These are phyloP conservation scores for Molorchus minor DNA, from an alignment of 2,888 invertebrate genomes.

Conservation along the genomic window DNA sequence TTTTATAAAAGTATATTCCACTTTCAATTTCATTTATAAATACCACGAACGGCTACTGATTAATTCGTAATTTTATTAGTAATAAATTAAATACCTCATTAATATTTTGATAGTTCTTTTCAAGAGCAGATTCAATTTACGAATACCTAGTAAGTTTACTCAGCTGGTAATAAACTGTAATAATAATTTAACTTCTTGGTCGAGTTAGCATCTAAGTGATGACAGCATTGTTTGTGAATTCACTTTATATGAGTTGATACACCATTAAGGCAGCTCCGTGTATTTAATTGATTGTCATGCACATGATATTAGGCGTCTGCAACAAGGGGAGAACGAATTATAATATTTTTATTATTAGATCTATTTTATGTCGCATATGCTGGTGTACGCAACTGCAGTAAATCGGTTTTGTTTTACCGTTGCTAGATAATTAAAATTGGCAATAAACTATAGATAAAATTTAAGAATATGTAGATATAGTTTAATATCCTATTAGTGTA, in stretches of 20 bases:
- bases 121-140: constrained; percentile 4
- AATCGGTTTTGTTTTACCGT: constrained; percentile 28
- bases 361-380: constrained; percentile 29
- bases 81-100: too few relatives aligned
- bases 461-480: too few relatives aligned
- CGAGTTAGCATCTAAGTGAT: constrained; percentile 32
- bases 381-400: constrained; percentile 21
- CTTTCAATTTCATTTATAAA: too few relatives aligned
- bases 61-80: too few relatives aligned
- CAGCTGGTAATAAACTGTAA: constrained; percentile 14
- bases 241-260: constrained; percentile 27
- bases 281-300: constrained; percentile 41
- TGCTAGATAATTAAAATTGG: constrained; percentile 17
- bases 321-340: constrained; percentile 31
- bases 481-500: too few relatives aligned
- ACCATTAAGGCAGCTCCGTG: constrained; percentile 30
- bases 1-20: too few relatives aligned
- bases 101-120: not conserved
- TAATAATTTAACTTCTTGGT: constrained; percentile 10
- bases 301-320: constrained; percentile 39
- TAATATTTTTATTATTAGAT: constrained; percentile 36
- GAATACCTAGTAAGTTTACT: constrained; percentile 22
- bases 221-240: constrained; percentile 43
- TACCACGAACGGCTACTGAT: too few relatives aligned
- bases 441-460: too few relatives aligned